Conservation (phyloP, 1,140 invertebrate species). For the Calephelis nemesis region DNA sequence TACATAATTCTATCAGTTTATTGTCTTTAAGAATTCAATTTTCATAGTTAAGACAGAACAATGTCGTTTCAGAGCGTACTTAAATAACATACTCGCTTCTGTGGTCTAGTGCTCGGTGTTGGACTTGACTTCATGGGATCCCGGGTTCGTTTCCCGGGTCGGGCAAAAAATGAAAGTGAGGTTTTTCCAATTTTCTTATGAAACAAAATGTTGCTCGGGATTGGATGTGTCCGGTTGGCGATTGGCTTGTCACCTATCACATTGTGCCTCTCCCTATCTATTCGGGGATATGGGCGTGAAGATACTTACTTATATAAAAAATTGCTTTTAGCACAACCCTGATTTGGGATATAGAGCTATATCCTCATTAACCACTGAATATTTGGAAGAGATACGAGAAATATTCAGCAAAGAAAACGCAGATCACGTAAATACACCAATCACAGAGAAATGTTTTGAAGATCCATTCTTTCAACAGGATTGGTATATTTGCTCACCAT, state of each 20-base stretch:
- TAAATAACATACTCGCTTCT: too few relatives aligned
- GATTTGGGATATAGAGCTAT: constrained; percentile 59
- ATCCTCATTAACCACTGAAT: constrained; percentile 51
- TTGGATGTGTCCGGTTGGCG: too few relatives aligned
- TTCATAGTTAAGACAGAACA: background rate
- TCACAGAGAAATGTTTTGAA: constrained; percentile 60
- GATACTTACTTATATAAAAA: constrained; percentile 9
- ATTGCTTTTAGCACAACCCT: constrained; percentile 42
- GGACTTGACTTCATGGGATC: too few relatives aligned
- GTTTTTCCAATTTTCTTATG: too few relatives aligned
- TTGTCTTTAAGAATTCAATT: background rate
- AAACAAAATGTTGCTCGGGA: too few relatives aligned
- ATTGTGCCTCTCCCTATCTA: too few relatives aligned
- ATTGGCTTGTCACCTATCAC: too few relatives aligned
- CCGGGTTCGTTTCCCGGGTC: too few relatives aligned
- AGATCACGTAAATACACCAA: constrained; percentile 55
- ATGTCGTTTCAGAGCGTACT: too few relatives aligned
- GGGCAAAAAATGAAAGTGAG: too few relatives aligned
- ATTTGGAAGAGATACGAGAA: constrained; percentile 53
- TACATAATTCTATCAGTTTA: too few relatives aligned
- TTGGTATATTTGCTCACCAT: constrained; percentile 65
- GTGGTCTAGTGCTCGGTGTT: too few relatives aligned
- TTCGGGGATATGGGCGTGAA: background rate
- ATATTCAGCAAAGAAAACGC: constrained; percentile 43
- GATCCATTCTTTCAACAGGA: constrained; percentile 51